A percentile compares a stretch with the other conserved stretches of the same genome.
Conservation (phyloP, 2,113 vertebrate species). For the Mobula birostris region DNA sequence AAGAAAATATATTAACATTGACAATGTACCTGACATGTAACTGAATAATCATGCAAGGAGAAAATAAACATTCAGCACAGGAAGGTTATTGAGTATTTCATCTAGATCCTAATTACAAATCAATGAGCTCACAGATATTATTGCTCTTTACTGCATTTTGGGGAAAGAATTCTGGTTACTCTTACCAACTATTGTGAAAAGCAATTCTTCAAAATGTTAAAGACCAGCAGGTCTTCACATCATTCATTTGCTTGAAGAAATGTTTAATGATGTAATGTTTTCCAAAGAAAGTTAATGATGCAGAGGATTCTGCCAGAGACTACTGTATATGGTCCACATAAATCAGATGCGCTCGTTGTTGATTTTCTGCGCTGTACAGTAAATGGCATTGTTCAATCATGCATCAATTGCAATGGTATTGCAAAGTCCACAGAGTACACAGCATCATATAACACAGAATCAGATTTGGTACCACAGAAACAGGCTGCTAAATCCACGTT, state of each 20-base stretch:
- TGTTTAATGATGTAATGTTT: not conserved
- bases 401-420: not conserved
- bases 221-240: not conserved
- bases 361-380: not conserved
- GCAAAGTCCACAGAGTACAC: not conserved
- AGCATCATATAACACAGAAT: not conserved
- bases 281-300: not conserved
- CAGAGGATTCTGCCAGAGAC: too few species aligned
- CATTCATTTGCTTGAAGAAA: not conserved
- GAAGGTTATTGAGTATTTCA: not conserved
- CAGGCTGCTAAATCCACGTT: too few species aligned
- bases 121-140: not conserved
- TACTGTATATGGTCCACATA: not conserved
- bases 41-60: not conserved
- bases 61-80: not conserved
- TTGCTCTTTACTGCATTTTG: not conserved
- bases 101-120: not conserved
- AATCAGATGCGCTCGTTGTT: not conserved
- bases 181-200: not conserved
- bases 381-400: not conserved
- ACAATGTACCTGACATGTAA: not conserved
- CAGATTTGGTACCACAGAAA: too few species aligned
- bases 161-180: not conserved
- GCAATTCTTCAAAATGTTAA: too few species aligned
- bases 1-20: not conserved